Base-by-base conservation (phyloP, 2,888 invertebrate species). In the Papilio demoleus region DNA sequence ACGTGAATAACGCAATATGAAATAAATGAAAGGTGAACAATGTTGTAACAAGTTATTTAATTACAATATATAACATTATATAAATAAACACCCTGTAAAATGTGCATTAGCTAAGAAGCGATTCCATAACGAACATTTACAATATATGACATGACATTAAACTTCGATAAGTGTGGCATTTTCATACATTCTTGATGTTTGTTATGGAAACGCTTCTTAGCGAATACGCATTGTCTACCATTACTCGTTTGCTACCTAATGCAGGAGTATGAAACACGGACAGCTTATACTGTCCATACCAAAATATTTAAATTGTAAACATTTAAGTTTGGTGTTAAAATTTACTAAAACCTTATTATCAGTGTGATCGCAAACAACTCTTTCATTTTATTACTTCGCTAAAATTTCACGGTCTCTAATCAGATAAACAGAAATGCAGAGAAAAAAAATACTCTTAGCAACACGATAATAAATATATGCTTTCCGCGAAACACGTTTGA, bases 401-500 rank as follows among this genome's bases (percentile, higher is more conserved):
- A 68, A 68, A 64, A 50, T 59, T 68, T 68, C 47, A 40, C 31
- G 59, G 31, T 68, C n/a, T 8, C 40, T 59, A 19, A 64, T 64
- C 59, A 22, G 68, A 68, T 68, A 68, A 68, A 14, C 47, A 9
- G n/a, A 68, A 68, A 68, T 61, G 53, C 38, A 40, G 27, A 11
- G 42, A 36, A n/a, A 53, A 31, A 58, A 24, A 64, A 59, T 59
- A 64, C 31, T 58, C 42, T 70, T 67, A 68, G 58, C 62, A 36
- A 63, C 27, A 64, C 45, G 40, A 69, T 62, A 65, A 78, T 77
- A 77, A 75, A 75, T 74, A 74, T 73, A 67, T 67, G 66, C 70
- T 65, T 76, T 77, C 77, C 71, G 62, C 73, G 76, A 77, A 76
- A 70, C 70, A 69, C 40, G 70, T 75, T 73, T 76, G 74, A 65